Base-by-base conservation (phyloP, 30 jellyfish, hydroid and myxozoan species). In the Nemopilema nomurai region DNA sequence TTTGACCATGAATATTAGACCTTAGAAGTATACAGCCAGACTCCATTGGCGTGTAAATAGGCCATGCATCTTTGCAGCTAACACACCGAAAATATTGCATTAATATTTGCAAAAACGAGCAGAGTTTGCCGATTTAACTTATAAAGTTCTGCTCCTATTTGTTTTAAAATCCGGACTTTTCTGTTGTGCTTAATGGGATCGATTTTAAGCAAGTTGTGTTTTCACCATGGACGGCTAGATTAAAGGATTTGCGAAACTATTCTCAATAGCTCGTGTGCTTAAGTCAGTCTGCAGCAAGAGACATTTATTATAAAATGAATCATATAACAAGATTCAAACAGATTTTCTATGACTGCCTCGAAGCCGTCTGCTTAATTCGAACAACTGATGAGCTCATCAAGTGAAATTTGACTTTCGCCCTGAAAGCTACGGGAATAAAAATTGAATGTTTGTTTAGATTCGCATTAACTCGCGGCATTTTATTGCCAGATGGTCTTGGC, bases 131-230 rank as follows among this genome's bases (percentile, higher is more conserved):
- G 57, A 41, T 41, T 41, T 3, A 41, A 41, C 57, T 30, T 29
- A 73, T 73, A 31, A n/a, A 31, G 51, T 73, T 33, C 31, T 18
- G 32, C 21, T 49, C 29, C 33, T 73, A 31, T 73, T 73, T 73
- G 83, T 67, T 8, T n/a, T 31, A 9, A 67, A 73, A 73, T 73
- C 70, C 83, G 16, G 23, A 73, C 33, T 33, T 73, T 66, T 13
- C 70, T 33, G 22, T 7, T 32, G 49, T 31, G 70, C 83, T 51
- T 73, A 73, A 73, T 73, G 69, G 33, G 83, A 73, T 73, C 57
- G 57, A 6, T n/a, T 41, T 13, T 41, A 41, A 41, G 57, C 57
- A 13, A 41, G 13, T 41, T 41, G 9, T 41, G 57, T 13, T 3
- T 3, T 41, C 57, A 6, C 57, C 57, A 41, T 3, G 6, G 57